These are phyloP conservation scores for Empidonax alnorum DNA, from an alignment of 2,113 vertebrate species.

Conservation along the genomic window DNA sequence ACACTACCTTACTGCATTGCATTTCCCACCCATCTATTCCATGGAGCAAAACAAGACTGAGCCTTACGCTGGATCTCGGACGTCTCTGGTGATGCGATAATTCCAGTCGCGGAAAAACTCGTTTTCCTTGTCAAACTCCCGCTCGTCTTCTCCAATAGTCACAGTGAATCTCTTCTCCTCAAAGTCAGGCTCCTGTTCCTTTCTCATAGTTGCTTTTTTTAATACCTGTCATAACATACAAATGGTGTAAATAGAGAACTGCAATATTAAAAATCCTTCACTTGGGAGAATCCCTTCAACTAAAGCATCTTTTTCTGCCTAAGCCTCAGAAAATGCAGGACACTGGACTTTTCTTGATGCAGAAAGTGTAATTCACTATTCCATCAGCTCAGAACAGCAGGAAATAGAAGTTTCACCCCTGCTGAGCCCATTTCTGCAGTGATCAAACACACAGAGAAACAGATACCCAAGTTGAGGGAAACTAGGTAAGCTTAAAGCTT, in stretches of 20 bases:
- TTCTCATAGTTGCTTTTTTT: constrained; percentile 97
- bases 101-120: constrained; percentile 96
- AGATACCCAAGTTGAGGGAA: not conserved
- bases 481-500: not conserved
- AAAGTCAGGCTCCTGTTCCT: constrained; percentile 98
- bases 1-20: fast-evolving
- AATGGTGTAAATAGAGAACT: not conserved
- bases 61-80: constrained; percentile 85
- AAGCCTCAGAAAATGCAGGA: not conserved
- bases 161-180: constrained; percentile 98
- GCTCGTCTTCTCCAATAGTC: constrained; percentile 95
- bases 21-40: not conserved
- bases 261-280: not conserved
- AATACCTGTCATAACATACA: constrained; percentile 78
- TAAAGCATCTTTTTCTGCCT: not conserved
- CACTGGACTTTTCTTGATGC: not conserved
- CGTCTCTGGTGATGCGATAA: constrained; percentile 90
- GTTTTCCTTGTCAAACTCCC: constrained; percentile 98
- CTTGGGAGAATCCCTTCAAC: not conserved
- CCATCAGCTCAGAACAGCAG: not conserved
- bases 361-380: not conserved
- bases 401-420: not conserved
- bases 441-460: not conserved
- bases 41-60: fast-evolving
- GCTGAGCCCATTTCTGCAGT: not conserved